Conservation (phyloP, 2,797 vertebrate genomes). For the Lycodopsis pacificus region DNA sequence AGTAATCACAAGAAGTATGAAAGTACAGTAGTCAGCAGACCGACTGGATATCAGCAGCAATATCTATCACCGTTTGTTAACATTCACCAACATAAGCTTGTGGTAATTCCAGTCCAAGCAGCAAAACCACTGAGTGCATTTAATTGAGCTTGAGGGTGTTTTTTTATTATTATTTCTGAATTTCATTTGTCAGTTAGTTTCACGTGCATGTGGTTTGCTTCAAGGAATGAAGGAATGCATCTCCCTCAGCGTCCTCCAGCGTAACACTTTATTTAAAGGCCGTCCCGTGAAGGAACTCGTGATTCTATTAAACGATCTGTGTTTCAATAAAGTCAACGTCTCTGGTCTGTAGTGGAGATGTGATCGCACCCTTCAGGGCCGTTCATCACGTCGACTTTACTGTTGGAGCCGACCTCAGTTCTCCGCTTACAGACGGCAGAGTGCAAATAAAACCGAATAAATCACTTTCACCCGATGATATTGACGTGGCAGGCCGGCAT, state of each 20-base stretch:
- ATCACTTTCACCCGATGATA: not conserved
- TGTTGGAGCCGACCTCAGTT: not conserved
- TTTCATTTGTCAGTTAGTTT: not conserved
- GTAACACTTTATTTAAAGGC: not conserved
- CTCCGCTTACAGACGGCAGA: not conserved
- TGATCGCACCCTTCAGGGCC: not conserved
- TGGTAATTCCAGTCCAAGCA: no score
- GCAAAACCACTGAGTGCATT: no score
- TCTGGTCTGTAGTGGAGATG: not conserved
- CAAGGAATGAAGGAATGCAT: not conserved
- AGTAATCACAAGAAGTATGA: no score
- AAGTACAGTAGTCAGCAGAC: no score
- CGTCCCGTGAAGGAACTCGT: not conserved
- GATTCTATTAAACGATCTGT: not conserved
- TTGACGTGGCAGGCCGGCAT: not conserved
- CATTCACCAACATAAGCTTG: no score
- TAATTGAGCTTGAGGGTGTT: not conserved
- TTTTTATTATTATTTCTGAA: not conserved
- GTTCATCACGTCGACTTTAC: conserved; percentile 1
- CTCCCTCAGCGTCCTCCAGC: not conserved
- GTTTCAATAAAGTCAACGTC: not conserved
- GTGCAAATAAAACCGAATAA: not conserved
- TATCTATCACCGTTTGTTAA: no score
- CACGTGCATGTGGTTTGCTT: not conserved
- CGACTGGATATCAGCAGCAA: no score